Base-by-base conservation (phyloP, 1,140 invertebrate genomes). In the Teleogryllus occipitalis region DNA sequence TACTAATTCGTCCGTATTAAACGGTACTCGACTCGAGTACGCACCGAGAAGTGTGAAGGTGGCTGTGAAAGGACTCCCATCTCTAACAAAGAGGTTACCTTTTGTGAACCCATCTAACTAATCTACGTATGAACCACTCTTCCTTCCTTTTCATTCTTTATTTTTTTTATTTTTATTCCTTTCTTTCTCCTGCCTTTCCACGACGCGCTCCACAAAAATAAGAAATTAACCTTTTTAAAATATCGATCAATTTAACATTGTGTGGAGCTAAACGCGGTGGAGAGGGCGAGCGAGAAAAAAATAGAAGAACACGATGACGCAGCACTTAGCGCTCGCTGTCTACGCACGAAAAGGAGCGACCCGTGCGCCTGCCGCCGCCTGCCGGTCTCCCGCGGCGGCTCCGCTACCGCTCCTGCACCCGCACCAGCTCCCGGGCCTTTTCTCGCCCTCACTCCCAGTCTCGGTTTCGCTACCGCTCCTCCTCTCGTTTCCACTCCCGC, bases 181-280 rank as follows among this genome's bases (percentile, higher is more conserved):
- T 39, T 39, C 27, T 39, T 39, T 39, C 27, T 39, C 27, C 54
- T 1, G 54, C 54, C 54, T 18, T 10, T 18, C 10, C 54, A 65
- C 54, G 54, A 65, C 54, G 18, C 54, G 54, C 54, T 65, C 54
- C 54, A 65, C 54, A 65, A 65, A 65, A 65, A 65, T 65, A 65
- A 65, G 54, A 65, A 65, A 65, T 65, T 65, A 65, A 65, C 54
- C 54, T 65, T 65, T 65, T 18, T 65, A 65, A 65, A 65, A 65
- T 65, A 65, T 65, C 54, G 54, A 65, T 65, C 54, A 65, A 65
- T 65, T 65, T 65, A 65, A 65, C 54, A 65, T 65, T 65, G 54
- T 65, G 7, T 65, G 54, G 54, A 65, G 54, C 10, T 18, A 65
- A 65, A 65, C 10, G 54, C 54, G 10, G 54, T 39, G 27, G 27